A percentile compares a stretch with the other conserved stretches of the same genome.
phyloP scores from a whole-genome alignment of 1,140 invertebrate genomes.

The Pogonus chalceus region DNA sequence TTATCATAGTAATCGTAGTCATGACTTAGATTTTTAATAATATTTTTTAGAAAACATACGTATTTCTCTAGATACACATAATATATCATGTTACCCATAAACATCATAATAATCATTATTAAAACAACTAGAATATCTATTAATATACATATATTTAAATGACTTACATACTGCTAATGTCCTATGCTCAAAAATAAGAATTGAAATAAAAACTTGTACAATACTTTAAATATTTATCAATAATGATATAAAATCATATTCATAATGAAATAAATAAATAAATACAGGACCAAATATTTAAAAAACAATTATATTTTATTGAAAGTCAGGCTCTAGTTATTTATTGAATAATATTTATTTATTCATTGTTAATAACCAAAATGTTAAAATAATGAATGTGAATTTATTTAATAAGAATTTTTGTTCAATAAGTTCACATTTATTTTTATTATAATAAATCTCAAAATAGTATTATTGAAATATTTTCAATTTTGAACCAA shows the following conservation, averaged over 20 bases:
- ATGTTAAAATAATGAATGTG: neutral
- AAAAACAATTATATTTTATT: neutral
- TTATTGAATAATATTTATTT: conserved; percentile 6
- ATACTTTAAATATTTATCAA: neutral
- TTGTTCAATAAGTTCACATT: neutral
- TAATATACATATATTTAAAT: too few species aligned
- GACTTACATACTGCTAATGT: too few species aligned
- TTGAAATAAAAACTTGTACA: too few species aligned
- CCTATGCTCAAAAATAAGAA: neutral
- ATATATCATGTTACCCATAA: too few species aligned
- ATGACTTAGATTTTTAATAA: too few species aligned
- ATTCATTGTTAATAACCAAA: neutral
- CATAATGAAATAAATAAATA: neutral
- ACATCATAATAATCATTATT: too few species aligned
- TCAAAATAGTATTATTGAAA: too few species aligned
- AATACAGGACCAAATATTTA: neutral
- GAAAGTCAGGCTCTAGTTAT: neutral
- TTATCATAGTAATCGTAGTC: too few species aligned
- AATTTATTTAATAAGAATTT: neutral
- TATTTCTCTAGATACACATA: too few species aligned
- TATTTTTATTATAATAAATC: conserved; percentile 6
- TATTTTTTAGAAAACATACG: too few species aligned
- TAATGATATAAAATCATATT: neutral
- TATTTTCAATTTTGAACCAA: too few species aligned
- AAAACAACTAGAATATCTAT: too few species aligned